Percentiles rank a stretch among this genome's conserved stretches.
Evolutionary conservation across 2,888 invertebrate genomes (phyloP).

Genomic region (Tipula confusa): DNA sequence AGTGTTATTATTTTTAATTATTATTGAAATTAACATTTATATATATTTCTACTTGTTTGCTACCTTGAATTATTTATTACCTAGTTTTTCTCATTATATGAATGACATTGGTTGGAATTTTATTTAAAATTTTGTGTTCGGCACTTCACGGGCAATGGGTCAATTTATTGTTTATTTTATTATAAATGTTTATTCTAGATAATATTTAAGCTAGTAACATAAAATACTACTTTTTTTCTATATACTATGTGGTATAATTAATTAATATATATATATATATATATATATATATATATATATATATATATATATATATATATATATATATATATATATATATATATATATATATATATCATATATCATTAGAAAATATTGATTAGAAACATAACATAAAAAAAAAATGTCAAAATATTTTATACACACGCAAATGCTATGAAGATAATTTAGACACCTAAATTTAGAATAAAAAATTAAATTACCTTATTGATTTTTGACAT

Average conservation of each 20-base stretch:
- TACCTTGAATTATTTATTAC: background rate
- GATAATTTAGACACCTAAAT: background rate
- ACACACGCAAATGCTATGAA: background rate
- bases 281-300: too few relatives aligned
- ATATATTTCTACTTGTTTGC: background rate
- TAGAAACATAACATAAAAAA: background rate
- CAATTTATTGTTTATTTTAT: background rate
- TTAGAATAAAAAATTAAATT: background rate
- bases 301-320: too few relatives aligned
- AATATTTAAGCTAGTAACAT: background rate
- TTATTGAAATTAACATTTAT: background rate
- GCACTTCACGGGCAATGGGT: background rate
- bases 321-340: too few relatives aligned
- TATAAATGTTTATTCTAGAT: background rate
- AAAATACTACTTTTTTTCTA: too few relatives aligned
- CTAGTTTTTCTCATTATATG: background rate
- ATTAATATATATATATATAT: too few relatives aligned
- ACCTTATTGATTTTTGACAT: background rate
- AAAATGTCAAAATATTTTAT: background rate
- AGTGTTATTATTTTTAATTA: background rate
- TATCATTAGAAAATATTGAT: background rate
- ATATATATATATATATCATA: background rate
- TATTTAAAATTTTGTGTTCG: background rate
- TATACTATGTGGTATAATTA: background rate
- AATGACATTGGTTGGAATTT: background rate